Base-by-base conservation (phyloP, 1,140 invertebrate genomes). In the Drosophila pseudoobscura region DNA sequence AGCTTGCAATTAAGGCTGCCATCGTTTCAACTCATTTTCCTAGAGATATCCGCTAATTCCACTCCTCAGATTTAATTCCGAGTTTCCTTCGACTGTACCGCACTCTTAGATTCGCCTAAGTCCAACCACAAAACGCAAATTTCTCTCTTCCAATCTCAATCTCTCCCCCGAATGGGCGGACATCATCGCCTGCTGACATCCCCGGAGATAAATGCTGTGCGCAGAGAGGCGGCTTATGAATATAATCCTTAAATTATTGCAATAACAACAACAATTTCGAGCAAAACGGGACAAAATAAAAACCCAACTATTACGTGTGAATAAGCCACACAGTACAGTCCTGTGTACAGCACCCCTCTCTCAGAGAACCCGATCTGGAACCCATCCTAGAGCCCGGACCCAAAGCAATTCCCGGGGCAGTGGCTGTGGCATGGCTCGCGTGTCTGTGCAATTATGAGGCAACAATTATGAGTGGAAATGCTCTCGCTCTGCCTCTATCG, bases 161-260 rank as follows among this genome's bases (percentile, higher is more conserved):
- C 9, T 35, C 3, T 11, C 31, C 35, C 35, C 54, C 15, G 26
- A 9, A 9, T 39, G 47, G 15, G 58, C 31, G 31, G n/a, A 20
- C 17, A 20, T 45, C 54, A n/a, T 41, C 55, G 55, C 63, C 51
- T 59, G 26, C 60, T 75, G 61, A 54, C 55, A 31, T 53, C 44
- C 70, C 62, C 45, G 78, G 24, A 26, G 82, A 87, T 87, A 78
- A 88, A 75, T 72, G 70, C 63, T 61, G 51, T 56, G 50, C 63
- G 44, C 68, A 52, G 78, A 1, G 35, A 4, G 11, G 35, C 11
- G 77, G 79, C 83, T 87, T 87, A 88, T 82, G 83, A 87, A 88
- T 87, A 82, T 87, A 87, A 87, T 87, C 82, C 83, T 68, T 75
- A 88, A 87, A 87, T 87, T 87, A 88, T 88, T 75, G 75, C 82